Evolutionary conservation across 1,140 invertebrate genomes (phyloP).

Genomic region (Achroia grisella): DNA sequence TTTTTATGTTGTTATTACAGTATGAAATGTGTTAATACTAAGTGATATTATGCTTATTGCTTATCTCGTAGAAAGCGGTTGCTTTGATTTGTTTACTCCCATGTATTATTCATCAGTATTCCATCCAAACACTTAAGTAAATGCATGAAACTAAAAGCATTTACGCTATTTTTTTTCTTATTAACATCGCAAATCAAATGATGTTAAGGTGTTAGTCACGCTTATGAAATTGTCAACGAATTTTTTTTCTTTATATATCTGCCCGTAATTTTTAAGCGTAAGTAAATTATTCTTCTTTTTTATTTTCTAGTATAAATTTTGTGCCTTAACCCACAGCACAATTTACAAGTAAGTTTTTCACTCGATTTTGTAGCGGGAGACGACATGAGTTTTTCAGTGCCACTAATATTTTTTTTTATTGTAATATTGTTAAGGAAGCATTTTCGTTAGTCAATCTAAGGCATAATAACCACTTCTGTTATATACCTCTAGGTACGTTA

Average conservation of each 20-base stretch:
- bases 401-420: slow-evolving; percentile 47
- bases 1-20: slow-evolving; percentile 48
- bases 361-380: slow-evolving; percentile 34
- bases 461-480: slow-evolving; percentile 35
- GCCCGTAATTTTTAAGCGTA: background rate
- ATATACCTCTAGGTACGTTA: too few species aligned
- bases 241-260: too few species aligned
- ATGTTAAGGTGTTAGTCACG: too few species aligned
- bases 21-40: slow-evolving; percentile 41
- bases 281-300: slow-evolving; percentile 5
- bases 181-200: background rate
- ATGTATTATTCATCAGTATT: slow-evolving; percentile 51
- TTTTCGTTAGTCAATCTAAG: slow-evolving; percentile 58
- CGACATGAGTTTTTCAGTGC: slow-evolving; percentile 45
- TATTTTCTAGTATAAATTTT: slow-evolving; percentile 18
- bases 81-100: slow-evolving; percentile 33
- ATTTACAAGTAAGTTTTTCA: slow-evolving; percentile 32
- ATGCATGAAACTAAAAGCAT: slow-evolving; percentile 3
- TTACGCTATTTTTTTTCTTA: slow-evolving; percentile 4
- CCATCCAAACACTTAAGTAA: slow-evolving; percentile 15
- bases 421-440: slow-evolving; percentile 32
- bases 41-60: slow-evolving; percentile 57
- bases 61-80: slow-evolving; percentile 19
- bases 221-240: too few species aligned
- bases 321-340: slow-evolving; percentile 52